Conservation (phyloP, 2,888 invertebrate species). For the Nephrotoma flavescens region DNA sequence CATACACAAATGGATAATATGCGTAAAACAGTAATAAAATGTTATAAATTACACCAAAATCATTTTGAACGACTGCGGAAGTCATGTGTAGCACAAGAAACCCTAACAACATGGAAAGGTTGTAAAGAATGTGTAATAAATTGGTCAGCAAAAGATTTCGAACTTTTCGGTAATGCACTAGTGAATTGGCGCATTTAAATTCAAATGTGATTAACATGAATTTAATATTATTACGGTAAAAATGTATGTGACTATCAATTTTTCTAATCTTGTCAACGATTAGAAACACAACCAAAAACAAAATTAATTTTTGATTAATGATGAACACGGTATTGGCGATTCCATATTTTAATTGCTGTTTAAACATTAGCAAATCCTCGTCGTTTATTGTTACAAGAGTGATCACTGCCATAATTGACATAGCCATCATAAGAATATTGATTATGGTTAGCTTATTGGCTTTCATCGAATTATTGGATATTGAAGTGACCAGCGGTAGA, state of each 20-base stretch:
- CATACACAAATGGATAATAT: not conserved
- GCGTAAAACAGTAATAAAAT: not conserved
- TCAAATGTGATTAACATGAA: not conserved
- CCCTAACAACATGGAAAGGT: not conserved
- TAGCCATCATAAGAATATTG: not conserved
- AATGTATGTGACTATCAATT: not conserved
- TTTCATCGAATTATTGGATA: not conserved
- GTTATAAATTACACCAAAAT: not conserved
- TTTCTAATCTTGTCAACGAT: not conserved
- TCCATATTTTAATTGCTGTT: not conserved
- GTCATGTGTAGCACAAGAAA: not conserved
- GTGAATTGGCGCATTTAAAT: not conserved
- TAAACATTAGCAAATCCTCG: not conserved
- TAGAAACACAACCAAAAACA: not conserved
- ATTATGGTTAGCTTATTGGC: not conserved
- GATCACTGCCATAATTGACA: not conserved
- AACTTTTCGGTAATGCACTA: not conserved
- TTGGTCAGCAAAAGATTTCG: not conserved
- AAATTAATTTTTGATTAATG: not conserved
- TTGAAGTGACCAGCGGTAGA: not conserved
- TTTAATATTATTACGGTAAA: not conserved
- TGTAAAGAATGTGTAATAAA: not conserved
- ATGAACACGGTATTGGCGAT: not conserved
- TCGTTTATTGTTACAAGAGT: not conserved
- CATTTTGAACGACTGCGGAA: not conserved